Percentiles rank a stretch among this genome's conserved stretches.
These are phyloP conservation scores for Lytechinus variegatus DNA, from an alignment of 35 echinoderm and acorn worm species.

Conservation along the genomic window DNA sequence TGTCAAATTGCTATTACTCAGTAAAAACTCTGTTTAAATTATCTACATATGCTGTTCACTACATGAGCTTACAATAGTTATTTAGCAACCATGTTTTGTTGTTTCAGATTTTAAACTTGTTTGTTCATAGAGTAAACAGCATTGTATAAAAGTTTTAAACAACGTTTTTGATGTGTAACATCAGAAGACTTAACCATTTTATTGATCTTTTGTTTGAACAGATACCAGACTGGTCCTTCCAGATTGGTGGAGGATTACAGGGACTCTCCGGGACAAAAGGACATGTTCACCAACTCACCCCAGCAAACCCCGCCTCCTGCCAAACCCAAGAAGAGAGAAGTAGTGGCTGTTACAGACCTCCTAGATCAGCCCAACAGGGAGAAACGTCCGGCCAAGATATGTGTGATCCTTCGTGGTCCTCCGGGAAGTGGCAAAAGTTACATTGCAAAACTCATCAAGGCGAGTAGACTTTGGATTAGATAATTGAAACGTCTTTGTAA, in stretches of 20 bases:
- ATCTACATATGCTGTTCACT: no score
- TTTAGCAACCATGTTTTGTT: no score
- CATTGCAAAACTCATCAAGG: conserved; percentile 39
- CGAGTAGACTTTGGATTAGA: background rate
- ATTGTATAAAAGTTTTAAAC: no score
- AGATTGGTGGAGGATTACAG: background rate
- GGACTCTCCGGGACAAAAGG: conserved; percentile 13
- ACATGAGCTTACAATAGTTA: no score
- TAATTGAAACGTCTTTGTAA: background rate
- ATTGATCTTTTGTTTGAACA: background rate
- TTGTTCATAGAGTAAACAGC: no score
- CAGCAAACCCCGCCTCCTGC: background rate
- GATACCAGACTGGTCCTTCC: background rate
- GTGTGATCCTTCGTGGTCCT: conserved; percentile 37
- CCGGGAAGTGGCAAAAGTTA: conserved; percentile 28
- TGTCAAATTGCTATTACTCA: no score
- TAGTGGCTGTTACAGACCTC: conserved; percentile 27
- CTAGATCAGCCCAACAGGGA: conserved; percentile 40
- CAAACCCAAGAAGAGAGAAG: conserved; percentile 45
- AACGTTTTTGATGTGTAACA: no score
- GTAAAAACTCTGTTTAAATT: no score
- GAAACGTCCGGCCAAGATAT: conserved; percentile 42
- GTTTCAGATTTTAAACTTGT: no score
- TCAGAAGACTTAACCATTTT: no score
- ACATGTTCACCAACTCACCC: conserved; percentile 29